Conservation (phyloP, 2,797 vertebrate species). For the Muscicapa comitata region DNA sequence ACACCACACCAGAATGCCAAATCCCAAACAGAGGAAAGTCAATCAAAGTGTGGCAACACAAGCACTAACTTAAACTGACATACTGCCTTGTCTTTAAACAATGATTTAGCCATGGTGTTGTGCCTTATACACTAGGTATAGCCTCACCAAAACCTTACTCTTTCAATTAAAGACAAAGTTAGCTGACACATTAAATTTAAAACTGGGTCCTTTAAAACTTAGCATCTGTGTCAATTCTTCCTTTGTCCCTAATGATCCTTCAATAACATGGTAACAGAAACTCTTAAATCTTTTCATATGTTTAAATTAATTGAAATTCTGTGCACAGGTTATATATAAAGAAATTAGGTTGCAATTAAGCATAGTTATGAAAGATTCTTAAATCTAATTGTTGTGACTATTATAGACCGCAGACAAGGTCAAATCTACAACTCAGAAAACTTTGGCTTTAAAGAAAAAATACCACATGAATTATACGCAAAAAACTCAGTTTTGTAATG, state of each 20-base stretch:
- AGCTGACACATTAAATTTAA: not conserved
- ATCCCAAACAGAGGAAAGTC: not conserved
- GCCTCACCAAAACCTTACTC: not conserved
- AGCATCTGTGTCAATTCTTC: constrained; percentile 22
- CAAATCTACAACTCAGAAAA: constrained; percentile 33
- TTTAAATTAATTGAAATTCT: constrained; percentile 59
- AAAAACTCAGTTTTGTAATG: not conserved
- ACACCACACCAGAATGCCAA: fast-evolving
- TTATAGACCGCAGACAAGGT: constrained; percentile 48
- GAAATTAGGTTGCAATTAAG: constrained; percentile 64
- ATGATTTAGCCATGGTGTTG: not conserved
- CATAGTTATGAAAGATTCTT: constrained; percentile 50
- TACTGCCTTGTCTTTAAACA: not conserved
- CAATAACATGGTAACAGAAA: constrained; percentile 29
- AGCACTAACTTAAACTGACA: not conserved
- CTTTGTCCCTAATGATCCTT: constrained; percentile 44
- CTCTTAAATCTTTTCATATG: constrained; percentile 17
- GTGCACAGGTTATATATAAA: constrained; percentile 51
- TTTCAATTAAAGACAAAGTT: not conserved
- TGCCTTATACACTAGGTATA: not conserved
- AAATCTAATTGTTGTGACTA: constrained; percentile 46
- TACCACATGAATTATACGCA: not conserved
- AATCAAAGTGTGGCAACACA: not conserved
- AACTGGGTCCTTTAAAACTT: constrained; percentile 27
- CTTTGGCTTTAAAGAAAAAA: constrained; percentile 38